Conservation (phyloP, 1,140 invertebrate genomes). For the Artemia franciscana region DNA sequence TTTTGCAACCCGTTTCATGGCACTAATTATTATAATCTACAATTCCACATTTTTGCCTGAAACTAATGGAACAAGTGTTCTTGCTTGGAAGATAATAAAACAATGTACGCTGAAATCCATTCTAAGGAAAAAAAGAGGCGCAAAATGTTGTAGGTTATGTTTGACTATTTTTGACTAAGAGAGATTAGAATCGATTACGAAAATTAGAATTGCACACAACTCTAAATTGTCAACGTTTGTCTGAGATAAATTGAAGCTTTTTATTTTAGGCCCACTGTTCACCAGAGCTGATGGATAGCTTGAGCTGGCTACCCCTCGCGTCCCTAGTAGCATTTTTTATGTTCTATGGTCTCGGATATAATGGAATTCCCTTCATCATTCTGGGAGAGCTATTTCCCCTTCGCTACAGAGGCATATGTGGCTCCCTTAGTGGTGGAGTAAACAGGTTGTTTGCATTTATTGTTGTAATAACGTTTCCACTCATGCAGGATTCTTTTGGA, state of each 20-base stretch:
- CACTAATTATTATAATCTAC: no score
- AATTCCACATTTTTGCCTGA: no score
- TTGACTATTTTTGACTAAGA: no score
- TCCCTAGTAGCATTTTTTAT: slow-evolving; percentile 64
- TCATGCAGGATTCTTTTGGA: slow-evolving; percentile 28
- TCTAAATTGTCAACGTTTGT: no score
- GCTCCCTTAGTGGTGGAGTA: slow-evolving; percentile 20
- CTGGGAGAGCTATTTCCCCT: slow-evolving; percentile 27
- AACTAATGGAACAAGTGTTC: no score
- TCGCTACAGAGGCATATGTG: slow-evolving; percentile 20
- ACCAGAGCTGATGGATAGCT: slow-evolving; percentile 21
- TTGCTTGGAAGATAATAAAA: no score
- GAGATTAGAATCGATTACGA: no score
- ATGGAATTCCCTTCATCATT: slow-evolving; percentile 25
- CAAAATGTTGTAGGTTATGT: no score
- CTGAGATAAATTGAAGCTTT: not conserved
- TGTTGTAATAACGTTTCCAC: slow-evolving; percentile 33
- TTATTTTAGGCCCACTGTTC: slow-evolving; percentile 12
- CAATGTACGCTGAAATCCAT: no score
- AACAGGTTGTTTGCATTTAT: slow-evolving; percentile 25
- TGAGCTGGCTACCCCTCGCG: slow-evolving; percentile 52
- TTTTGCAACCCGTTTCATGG: no score
- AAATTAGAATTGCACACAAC: no score
- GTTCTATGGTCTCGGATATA: slow-evolving; percentile 63
- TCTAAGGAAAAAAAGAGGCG: no score